Evolutionary conservation across 2,888 invertebrate genomes (phyloP).

Genomic region (Macrophya annulata): DNA sequence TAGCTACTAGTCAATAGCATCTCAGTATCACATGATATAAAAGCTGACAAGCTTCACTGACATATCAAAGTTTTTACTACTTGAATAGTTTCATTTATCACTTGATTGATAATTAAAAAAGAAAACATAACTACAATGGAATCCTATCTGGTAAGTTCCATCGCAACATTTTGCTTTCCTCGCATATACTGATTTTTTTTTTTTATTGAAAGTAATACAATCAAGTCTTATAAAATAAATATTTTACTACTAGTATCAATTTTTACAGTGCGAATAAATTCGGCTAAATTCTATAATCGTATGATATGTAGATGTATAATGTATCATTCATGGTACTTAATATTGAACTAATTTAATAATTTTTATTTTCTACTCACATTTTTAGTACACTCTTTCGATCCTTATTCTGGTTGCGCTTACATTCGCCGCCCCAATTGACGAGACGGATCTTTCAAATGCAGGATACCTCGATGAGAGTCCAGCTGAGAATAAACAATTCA

Average conservation of each 20-base stretch:
- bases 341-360: background rate
- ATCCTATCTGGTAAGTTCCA: conserved; percentile 12
- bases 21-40: conserved; percentile 35
- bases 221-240: background rate
- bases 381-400: conserved; percentile 30
- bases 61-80: background rate
- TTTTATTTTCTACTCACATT: conserved; percentile 20
- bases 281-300: background rate
- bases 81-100: background rate
- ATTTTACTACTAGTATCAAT: background rate
- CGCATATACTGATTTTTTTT: background rate
- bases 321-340: background rate
- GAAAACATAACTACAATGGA: conserved; percentile 5
- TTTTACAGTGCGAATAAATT: background rate
- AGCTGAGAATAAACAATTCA: conserved; percentile 20
- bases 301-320: background rate
- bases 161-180: background rate
- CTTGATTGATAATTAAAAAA: background rate
- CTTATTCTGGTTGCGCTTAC: conserved; percentile 21
- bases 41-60: conserved; percentile 34
- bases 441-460: conserved; percentile 45
- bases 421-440: conserved; percentile 51
- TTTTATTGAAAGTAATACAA: background rate
- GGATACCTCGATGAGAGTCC: conserved; percentile 52
- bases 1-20: conserved; percentile 8